Conservation (phyloP, 2,113 vertebrate species). For the Cyanistes caeruleus region DNA sequence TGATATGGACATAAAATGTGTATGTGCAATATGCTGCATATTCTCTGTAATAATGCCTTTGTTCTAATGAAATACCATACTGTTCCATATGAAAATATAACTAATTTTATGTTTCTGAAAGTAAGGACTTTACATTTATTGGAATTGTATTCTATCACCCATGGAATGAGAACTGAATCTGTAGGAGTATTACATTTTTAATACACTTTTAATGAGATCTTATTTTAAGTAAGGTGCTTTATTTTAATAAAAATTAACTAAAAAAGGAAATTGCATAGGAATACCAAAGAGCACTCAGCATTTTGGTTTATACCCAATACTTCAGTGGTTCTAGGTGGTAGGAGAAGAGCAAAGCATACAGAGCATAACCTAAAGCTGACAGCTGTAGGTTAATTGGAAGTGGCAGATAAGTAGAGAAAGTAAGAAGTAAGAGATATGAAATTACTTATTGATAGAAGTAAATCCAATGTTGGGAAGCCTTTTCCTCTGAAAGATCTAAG, state of each 20-base stretch:
- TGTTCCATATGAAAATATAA: background rate
- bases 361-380: background rate
- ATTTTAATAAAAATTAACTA: slow-evolving; percentile 2
- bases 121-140: background rate
- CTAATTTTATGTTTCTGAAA: background rate
- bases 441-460: background rate
- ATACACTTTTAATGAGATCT: background rate
- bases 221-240: slow-evolving; percentile 17
- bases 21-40: background rate
- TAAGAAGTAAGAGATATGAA: background rate
- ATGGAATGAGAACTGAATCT: background rate
- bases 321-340: background rate
- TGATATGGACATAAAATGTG: background rate
- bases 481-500: background rate
- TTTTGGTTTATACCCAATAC: background rate
- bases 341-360: background rate
- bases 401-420: background rate
- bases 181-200: slow-evolving; percentile 4
- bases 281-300: background rate
- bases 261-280: background rate
- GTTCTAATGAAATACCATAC: background rate
- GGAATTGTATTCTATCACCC: background rate
- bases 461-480: background rate
- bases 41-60: background rate
- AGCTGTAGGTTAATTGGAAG: background rate